These are phyloP conservation scores for Sminthurinus aureus DNA, from an alignment of 2,888 invertebrate genomes.

Conservation along the genomic window DNA sequence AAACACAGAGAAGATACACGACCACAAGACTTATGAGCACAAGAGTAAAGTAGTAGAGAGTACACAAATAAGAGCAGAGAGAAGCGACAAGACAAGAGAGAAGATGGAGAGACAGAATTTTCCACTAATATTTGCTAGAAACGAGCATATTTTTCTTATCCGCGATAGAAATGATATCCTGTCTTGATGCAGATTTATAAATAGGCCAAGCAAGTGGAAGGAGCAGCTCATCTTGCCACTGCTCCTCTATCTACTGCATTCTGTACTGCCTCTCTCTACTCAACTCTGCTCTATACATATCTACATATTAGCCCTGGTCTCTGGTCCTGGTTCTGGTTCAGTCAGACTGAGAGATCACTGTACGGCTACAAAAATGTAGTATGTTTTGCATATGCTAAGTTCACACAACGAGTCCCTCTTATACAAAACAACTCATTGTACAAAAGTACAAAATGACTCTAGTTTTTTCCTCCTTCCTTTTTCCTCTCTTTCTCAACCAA, in stretches of 20 bases:
- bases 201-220: conserved; percentile 26
- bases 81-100: background rate
- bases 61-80: background rate
- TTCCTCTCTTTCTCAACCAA: background rate
- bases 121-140: conserved; percentile 36
- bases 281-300: too few species aligned
- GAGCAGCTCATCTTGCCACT: conserved; percentile 15
- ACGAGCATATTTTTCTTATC: conserved; percentile 40
- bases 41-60: background rate
- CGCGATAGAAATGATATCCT: conserved; percentile 24
- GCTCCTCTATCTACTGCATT: too few species aligned
- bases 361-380: background rate
- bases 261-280: too few species aligned
- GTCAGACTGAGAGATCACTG: too few species aligned
- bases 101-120: conserved; percentile 27
- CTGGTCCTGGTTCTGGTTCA: too few species aligned
- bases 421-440: background rate
- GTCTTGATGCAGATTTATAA: conserved; percentile 33
- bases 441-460: background rate
- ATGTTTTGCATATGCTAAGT: conserved; percentile 13
- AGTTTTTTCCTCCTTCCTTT: background rate
- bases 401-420: background rate
- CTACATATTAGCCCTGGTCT: too few species aligned
- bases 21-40: too few species aligned
- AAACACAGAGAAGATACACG: too few species aligned